Percentiles rank a stretch among this genome's conserved stretches.
phyloP scores from a whole-genome alignment of 2,888 invertebrate genomes.

The Sinotaia quadrata region DNA sequence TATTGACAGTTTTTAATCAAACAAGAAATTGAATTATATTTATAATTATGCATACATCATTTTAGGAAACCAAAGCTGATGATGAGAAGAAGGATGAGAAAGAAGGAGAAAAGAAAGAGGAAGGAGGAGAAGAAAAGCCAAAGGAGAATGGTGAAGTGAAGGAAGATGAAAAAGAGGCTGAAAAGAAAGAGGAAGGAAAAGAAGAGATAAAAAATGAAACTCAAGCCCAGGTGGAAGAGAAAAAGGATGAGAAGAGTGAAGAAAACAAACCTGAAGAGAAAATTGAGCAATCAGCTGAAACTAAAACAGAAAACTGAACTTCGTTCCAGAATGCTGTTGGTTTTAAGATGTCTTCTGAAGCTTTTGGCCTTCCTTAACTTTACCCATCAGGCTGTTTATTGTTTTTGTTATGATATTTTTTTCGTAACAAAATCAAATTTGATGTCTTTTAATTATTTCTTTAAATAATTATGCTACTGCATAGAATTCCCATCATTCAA shows the following conservation, averaged over 20 bases:
- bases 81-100: slow-evolving; percentile 20
- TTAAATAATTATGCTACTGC: no score
- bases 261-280: slow-evolving; percentile 22
- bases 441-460: no score
- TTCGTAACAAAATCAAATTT: no score
- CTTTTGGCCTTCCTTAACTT: no score
- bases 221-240: slow-evolving; percentile 31
- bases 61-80: slow-evolving; percentile 17
- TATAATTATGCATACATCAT: neutral
- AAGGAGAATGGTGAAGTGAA: slow-evolving; percentile 28
- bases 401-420: no score
- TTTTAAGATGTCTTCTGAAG: no score
- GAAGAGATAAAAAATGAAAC: slow-evolving; percentile 28
- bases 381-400: no score
- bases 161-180: slow-evolving; percentile 11
- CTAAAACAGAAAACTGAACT: neutral
- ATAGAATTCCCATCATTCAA: no score
- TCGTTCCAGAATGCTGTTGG: neutral
- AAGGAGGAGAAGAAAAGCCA: slow-evolving; percentile 22
- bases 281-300: neutral
- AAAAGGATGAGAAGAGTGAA: slow-evolving; percentile 26
- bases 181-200: slow-evolving; percentile 8
- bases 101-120: slow-evolving; percentile 16
- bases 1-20: neutral
- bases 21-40: neutral